Evolutionary conservation across 2,113 vertebrate genomes (phyloP).

Genomic region (Todiramphus chloris): DNA sequence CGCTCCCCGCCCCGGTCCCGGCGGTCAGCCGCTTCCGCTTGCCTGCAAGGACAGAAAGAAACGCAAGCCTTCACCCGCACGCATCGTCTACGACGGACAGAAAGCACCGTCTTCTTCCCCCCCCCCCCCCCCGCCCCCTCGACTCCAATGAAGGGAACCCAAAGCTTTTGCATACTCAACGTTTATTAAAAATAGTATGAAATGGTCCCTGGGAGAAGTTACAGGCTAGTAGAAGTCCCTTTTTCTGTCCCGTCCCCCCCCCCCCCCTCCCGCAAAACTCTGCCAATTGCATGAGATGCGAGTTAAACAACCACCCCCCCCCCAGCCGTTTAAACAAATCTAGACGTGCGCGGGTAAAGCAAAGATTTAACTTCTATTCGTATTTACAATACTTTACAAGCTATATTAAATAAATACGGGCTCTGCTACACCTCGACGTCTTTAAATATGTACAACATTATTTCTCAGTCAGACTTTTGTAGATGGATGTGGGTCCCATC

Average conservation of each 20-base stretch:
- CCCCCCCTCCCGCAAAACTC: neutral
- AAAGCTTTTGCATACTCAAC: constrained; percentile 14
- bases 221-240: neutral
- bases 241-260: neutral
- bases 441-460: constrained; percentile 71
- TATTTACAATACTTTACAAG: constrained; percentile 78
- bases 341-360: neutral
- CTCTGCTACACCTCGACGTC: constrained; percentile 52
- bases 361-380: constrained; percentile 48
- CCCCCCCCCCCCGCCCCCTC: neutral
- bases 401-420: constrained; percentile 79
- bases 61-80: fast-evolving
- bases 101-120: neutral
- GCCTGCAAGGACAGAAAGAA: neutral
- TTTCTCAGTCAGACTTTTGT: constrained; percentile 46
- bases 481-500: neutral
- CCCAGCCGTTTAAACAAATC: neutral
- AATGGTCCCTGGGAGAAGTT: constrained; percentile 29
- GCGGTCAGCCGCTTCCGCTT: neutral
- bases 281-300: neutral
- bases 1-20: neutral
- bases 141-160: neutral
- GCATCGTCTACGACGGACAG: neutral
- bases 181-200: constrained; percentile 54
- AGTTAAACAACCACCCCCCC: neutral